Evolutionary conservation across 30 jellyfish, hydroid and myxozoan species (phyloP), one percentile per base, ranked within the genome.

Genomic region (Phacellophora camtschatica): DNA sequence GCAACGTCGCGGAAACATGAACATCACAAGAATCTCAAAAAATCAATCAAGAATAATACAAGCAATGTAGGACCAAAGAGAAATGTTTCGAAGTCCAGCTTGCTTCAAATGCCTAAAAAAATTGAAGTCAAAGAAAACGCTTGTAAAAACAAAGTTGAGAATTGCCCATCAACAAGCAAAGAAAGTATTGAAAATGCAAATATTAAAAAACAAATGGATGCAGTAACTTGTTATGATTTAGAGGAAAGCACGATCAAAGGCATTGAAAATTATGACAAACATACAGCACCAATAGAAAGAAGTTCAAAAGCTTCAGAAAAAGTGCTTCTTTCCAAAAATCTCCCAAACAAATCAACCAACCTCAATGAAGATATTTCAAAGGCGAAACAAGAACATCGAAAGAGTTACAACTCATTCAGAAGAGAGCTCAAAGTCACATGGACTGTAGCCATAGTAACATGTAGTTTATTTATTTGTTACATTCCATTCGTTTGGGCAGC

Each of bases 401-500:
- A 8, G 4, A 46, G 20, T 13, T 23, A 41, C 8, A 12, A 3
- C 1, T 59, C 90, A 15, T 30, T 63, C 59, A 59, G 55, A 5
- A 78, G 48, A 35, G 90, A 78, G 71, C 15, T 63, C 20, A 59
- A 64, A 28, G 74, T 62, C n/a, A 78, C 90, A 33, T 12, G 82
- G 64, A 78, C 90, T 3, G 90, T 78, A 18, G 90, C 82, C 34
- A 61, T 78, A 7, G 90, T 78, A 4, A 63, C 63, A 10, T 31
- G 50, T 32, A 59, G 82, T 19, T 51, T 78, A 9, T 78, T 78
- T 41, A 24, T 78, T 2, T 78, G 90, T 33, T 62, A 78, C 30
- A 64, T 78, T 13, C 90, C 90, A 8, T 78, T 30, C 64, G 50
- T 65, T 10, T 78, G 90, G 74, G 42, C 90, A n/a, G 90, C 81